These are phyloP conservation scores for Catocala sponsa DNA, from an alignment of 2,888 invertebrate species.

Conservation along the genomic window DNA sequence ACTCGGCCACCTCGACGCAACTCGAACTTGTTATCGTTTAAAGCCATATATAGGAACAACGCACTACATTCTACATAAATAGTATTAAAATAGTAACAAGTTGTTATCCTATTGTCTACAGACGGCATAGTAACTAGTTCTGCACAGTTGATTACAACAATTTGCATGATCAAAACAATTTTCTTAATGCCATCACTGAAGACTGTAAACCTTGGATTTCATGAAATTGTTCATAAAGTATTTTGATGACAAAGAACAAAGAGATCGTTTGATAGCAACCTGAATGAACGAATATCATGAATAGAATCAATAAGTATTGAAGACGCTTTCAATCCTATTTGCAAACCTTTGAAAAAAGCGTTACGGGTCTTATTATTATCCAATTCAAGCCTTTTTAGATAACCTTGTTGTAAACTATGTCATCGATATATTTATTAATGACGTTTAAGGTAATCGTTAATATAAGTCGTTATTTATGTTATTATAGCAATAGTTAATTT, in stretches of 20 bases:
- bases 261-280: background rate
- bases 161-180: constrained; percentile 19
- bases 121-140: constrained; percentile 7
- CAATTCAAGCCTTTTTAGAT: too few species aligned
- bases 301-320: constrained; percentile 24
- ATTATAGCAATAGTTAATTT: background rate
- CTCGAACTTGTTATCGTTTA: constrained; percentile 18
- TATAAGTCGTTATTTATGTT: too few species aligned
- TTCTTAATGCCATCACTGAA: constrained; percentile 3
- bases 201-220: constrained; percentile 9
- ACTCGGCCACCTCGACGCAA: constrained; percentile 17
- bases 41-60: constrained; percentile 32
- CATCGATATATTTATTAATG: too few species aligned
- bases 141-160: constrained; percentile 9
- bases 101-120: constrained; percentile 28
- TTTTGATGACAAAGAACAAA: constrained; percentile 10
- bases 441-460: too few species aligned
- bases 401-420: too few species aligned
- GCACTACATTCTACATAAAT: constrained; percentile 21
- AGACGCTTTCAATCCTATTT: constrained; percentile 23
- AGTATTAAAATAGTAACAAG: constrained; percentile 21
- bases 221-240: constrained; percentile 13
- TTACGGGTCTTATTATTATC: background rate
- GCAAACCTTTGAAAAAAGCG: constrained; percentile 17
- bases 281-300: constrained; percentile 20